A percentile compares a stretch with the other conserved stretches of the same genome.
Evolutionary conservation across 2,888 invertebrate species (phyloP).

Genomic region (Teleiodes luculella): DNA sequence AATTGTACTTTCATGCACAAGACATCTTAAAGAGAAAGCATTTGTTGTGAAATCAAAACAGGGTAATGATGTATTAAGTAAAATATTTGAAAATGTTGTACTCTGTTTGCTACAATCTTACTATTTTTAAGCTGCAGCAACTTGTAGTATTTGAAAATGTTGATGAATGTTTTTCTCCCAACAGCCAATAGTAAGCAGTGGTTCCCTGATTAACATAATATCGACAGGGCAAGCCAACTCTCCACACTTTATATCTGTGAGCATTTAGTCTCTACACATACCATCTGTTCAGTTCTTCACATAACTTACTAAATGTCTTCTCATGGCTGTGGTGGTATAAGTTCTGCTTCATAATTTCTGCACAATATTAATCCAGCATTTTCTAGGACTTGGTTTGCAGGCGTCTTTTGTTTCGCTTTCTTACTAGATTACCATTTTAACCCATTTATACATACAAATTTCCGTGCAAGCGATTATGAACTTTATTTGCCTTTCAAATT

Average conservation of each 20-base stretch:
- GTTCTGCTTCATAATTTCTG: background rate
- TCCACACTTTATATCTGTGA: slow-evolving; percentile 70
- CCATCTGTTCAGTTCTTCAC: slow-evolving; percentile 23
- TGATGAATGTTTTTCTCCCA: slow-evolving; percentile 34
- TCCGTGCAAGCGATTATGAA: no score
- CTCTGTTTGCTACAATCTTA: no score
- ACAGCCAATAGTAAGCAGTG: slow-evolving; percentile 73
- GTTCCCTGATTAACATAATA: slow-evolving; percentile 74
- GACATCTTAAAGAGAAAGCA: no score
- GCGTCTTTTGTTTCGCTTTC: slow-evolving; percentile 1
- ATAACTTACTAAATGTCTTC: slow-evolving; percentile 7
- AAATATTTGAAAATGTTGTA: no score
- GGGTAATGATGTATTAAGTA: no score
- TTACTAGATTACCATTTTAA: background rate
- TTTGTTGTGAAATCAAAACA: no score
- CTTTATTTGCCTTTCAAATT: no score
- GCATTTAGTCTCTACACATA: slow-evolving; percentile 50
- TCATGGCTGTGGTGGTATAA: background rate
- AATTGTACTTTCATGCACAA: no score
- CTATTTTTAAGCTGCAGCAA: no score
- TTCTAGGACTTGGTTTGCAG: slow-evolving; percentile 6
- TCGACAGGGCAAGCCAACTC: slow-evolving; percentile 73
- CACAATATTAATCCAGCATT: background rate
- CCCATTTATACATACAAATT: no score
- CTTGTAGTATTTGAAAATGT: background rate